These are phyloP conservation scores for Zalophus californianus DNA, from an alignment of 2,797 vertebrate species.

Conservation along the genomic window DNA sequence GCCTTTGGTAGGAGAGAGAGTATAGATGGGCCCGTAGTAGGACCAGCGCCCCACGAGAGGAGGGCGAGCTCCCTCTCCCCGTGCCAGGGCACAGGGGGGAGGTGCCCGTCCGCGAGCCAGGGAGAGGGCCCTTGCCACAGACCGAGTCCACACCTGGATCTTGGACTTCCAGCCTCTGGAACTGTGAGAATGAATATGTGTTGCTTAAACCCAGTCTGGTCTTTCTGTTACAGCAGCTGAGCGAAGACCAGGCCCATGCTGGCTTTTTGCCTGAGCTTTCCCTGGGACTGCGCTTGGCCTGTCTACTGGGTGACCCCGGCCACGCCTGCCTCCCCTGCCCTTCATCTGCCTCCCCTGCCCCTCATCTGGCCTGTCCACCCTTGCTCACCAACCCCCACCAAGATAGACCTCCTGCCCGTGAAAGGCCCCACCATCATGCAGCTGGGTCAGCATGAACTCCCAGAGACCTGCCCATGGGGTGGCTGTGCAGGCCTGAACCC, in stretches of 20 bases:
- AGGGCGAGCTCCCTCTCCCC: not conserved
- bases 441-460: not conserved
- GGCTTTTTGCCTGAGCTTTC: not conserved
- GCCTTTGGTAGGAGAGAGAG: not conserved
- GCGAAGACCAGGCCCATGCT: not conserved
- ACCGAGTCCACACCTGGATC: not conserved
- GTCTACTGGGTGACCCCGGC: not conserved
- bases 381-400: not conserved
- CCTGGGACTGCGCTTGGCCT: not conserved
- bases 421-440: not conserved
- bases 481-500: too few species aligned
- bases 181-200: not conserved
- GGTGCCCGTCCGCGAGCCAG: not conserved
- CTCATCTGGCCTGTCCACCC: not conserved
- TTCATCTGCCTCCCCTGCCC: too few species aligned
- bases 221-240: not conserved
- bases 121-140: not conserved
- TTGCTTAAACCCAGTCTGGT: not conserved
- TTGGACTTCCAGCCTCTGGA: not conserved
- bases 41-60: not conserved
- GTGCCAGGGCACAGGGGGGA: not conserved
- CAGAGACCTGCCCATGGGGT: fast-evolving
- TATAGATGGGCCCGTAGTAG: fast-evolving
- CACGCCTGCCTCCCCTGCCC: not conserved
- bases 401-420: too few species aligned